Evolutionary conservation across 2,113 vertebrate species (phyloP), one percentile per base, ranked within the genome.

Genomic region (Globicephala melas): DNA sequence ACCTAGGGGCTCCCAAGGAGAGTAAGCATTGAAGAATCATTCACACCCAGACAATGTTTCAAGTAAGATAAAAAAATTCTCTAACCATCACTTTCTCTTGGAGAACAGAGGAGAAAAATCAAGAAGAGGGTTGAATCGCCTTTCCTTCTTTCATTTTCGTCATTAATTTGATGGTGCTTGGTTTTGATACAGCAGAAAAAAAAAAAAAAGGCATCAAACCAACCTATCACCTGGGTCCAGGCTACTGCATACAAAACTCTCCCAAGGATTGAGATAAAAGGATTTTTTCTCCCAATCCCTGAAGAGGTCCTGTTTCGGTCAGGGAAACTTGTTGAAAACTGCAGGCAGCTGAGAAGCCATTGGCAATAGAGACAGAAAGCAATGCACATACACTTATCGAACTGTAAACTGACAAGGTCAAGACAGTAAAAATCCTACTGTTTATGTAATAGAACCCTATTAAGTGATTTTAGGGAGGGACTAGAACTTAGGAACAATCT

Each of bases 181-280:
- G 71, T 85, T 96, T n/a, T 92, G 73, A 23, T 84, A 89, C 1
- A 89, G 60, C 81, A 82, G 53, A 89, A 97, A 85, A 81, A 94
- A 79, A 88, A 31, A 74, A 79, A 95, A 83, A 95, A 83, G 55
- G 63, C 6, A 74, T 55, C 31, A 92, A 67, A 70, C 3, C 33
- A 38, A 86, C n/a, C 47, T 41, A 14, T 26, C 55, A 1, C 17
- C 23, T 70, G 23, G 17, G 31, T 14, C 20, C 0, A 53, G 70
- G 38, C 23, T 76, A 23, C 0, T 23, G 33, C 36, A 84, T 5
- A 55, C 13, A 21, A 31, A 62, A 38, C 9, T 71, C 4, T 77
- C 68, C 36, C 31, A 12, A 79, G 47, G 23, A 13, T 0, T 25
- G 74, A 55, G 65, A 70, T n/a, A 25, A 62, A 31, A 80, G 47